Evolutionary conservation across 1,140 invertebrate species (phyloP).

Genomic region (Homarus americanus): DNA sequence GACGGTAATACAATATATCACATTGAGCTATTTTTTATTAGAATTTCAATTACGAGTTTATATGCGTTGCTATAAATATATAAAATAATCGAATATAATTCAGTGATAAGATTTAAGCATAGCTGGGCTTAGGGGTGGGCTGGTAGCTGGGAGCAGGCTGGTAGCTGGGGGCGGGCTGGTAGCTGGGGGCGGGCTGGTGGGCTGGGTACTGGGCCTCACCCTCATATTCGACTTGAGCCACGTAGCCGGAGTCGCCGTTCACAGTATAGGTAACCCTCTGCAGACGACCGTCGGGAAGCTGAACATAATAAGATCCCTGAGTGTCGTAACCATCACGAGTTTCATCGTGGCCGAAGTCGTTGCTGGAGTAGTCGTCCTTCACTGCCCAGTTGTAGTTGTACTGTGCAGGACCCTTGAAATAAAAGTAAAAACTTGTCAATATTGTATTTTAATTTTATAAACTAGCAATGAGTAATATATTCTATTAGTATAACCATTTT

Average conservation of each 20-base stretch:
- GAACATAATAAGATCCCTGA: constrained; percentile 1
- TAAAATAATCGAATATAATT: too few relatives aligned
- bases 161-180: background rate
- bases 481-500: too few relatives aligned
- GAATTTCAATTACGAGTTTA: too few relatives aligned
- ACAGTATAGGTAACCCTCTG: constrained; percentile 2
- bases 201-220: background rate
- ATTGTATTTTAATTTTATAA: too few relatives aligned
- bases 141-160: background rate
- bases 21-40: too few relatives aligned
- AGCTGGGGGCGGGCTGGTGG: background rate
- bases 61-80: too few relatives aligned
- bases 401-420: background rate
- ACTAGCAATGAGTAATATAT: too few relatives aligned
- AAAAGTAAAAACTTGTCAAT: too few relatives aligned
- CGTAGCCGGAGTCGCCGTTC: background rate
- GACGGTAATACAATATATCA: too few relatives aligned
- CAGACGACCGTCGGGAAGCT: background rate
- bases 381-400: background rate
- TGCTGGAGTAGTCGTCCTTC: background rate
- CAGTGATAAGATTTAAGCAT: too few relatives aligned
- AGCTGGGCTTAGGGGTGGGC: background rate
- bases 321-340: background rate
- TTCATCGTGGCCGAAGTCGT: constrained; percentile 3
- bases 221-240: background rate